These are phyloP conservation scores for Asarcornis scutulata DNA, from an alignment of 2,113 vertebrate genomes.

Conservation along the genomic window DNA sequence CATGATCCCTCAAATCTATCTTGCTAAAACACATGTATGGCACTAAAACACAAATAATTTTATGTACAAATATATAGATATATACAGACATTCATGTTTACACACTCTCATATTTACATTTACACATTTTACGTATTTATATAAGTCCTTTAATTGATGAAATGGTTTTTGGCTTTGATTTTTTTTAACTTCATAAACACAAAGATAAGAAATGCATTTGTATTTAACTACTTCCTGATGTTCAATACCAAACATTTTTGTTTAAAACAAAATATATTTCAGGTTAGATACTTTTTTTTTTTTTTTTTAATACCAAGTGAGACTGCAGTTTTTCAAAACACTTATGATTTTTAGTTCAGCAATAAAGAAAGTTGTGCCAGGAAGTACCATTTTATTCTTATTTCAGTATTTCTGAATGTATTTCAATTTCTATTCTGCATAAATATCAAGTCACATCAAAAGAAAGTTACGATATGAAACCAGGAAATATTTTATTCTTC, in stretches of 20 bases:
- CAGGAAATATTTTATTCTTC: background rate
- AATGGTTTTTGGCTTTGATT: background rate
- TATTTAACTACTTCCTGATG: background rate
- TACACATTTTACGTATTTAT: no score
- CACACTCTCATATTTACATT: background rate
- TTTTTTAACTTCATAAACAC: background rate
- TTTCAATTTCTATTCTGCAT: background rate
- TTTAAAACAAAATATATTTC: background rate
- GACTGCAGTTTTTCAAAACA: background rate
- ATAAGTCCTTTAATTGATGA: background rate
- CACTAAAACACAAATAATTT: background rate
- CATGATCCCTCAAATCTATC: background rate
- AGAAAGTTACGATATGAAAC: background rate
- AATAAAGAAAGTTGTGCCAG: background rate
- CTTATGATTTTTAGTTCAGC: background rate
- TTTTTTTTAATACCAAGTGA: no score
- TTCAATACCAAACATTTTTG: background rate
- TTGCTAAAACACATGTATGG: background rate
- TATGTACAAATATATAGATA: background rate
- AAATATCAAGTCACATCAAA: background rate
- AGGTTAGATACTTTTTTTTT: background rate
- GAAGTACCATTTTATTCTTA: background rate
- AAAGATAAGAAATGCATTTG: background rate
- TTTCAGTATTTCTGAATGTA: background rate
- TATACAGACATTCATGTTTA: background rate